These are phyloP conservation scores for Megaleporinus macrocephalus DNA, from an alignment of 2,113 vertebrate genomes.

Conservation along the genomic window DNA sequence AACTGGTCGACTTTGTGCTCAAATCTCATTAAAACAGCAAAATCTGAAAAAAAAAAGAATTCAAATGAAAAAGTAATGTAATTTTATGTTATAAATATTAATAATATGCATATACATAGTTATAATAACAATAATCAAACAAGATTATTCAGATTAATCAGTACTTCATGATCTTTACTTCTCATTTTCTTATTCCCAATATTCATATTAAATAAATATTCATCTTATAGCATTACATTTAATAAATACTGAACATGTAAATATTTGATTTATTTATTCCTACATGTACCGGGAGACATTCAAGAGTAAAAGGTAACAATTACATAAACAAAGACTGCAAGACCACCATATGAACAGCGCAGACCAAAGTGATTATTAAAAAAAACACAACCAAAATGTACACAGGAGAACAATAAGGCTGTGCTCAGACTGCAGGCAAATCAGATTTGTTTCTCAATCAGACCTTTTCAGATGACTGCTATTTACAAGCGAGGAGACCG, in stretches of 20 bases:
- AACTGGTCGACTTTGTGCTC: not conserved
- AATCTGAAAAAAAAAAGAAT: no score
- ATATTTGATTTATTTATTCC: not conserved
- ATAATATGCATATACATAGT: no score
- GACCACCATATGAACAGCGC: not conserved
- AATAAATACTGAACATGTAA: not conserved
- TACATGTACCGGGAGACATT: not conserved
- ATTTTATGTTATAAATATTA: no score
- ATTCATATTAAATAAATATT: not conserved
- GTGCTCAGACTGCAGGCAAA: no score
- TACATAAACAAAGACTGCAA: not conserved
- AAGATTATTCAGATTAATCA: not conserved
- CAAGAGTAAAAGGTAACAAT: not conserved
- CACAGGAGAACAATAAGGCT: not conserved
- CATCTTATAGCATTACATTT: not conserved
- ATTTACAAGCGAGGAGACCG: no score
- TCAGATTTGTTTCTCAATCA: no score
- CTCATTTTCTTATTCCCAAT: not conserved
- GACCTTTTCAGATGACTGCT: no score
- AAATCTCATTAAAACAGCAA: no score
- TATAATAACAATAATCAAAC: not conserved
- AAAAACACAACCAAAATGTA: not conserved
- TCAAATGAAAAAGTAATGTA: not conserved
- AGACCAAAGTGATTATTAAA: not conserved
- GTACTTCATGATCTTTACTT: no score